Percentiles rank a stretch among this genome's conserved stretches.
These are phyloP conservation scores for Brenthis ino DNA, from an alignment of 2,888 invertebrate species.

Conservation along the genomic window DNA sequence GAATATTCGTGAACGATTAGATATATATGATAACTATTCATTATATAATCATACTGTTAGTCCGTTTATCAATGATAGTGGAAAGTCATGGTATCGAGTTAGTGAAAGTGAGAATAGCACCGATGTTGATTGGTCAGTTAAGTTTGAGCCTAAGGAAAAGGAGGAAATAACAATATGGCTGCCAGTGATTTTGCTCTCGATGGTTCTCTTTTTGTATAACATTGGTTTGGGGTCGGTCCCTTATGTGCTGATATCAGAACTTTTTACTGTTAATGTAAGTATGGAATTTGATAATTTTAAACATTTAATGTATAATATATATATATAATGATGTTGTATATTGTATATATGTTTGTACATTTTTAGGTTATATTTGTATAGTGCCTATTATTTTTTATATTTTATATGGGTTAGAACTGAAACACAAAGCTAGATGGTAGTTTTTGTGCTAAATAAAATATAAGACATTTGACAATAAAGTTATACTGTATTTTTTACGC, in stretches of 20 bases:
- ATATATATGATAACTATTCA: constrained; percentile 41
- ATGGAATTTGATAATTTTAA: constrained; percentile 15
- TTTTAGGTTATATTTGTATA: too few relatives aligned
- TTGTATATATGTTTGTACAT: too few relatives aligned
- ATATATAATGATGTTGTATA: not conserved
- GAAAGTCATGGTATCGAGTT: constrained; percentile 46
- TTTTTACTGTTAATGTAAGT: constrained; percentile 74
- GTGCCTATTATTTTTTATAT: too few relatives aligned
- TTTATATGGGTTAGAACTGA: too few relatives aligned
- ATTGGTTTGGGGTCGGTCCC: constrained; percentile 77
- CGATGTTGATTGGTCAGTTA: constrained; percentile 46
- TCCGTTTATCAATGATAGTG: constrained; percentile 36
- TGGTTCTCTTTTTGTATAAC: constrained; percentile 71
- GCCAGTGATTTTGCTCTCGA: constrained; percentile 65
- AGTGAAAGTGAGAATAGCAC: constrained; percentile 47
- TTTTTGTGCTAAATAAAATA: too few relatives aligned
- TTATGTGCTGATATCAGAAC: constrained; percentile 71
- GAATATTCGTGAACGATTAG: constrained; percentile 42
- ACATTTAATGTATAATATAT: not conserved
- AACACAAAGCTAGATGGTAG: too few relatives aligned
- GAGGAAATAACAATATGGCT: constrained; percentile 58
- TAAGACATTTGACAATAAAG: too few relatives aligned
- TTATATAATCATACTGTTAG: constrained; percentile 42
- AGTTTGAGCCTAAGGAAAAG: constrained; percentile 43
- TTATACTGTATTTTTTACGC: too few relatives aligned